A percentile compares a stretch with the other conserved stretches of the same genome.
phyloP scores from a whole-genome alignment of 2,797 vertebrate species.

The Urosaurus nigricauda region DNA sequence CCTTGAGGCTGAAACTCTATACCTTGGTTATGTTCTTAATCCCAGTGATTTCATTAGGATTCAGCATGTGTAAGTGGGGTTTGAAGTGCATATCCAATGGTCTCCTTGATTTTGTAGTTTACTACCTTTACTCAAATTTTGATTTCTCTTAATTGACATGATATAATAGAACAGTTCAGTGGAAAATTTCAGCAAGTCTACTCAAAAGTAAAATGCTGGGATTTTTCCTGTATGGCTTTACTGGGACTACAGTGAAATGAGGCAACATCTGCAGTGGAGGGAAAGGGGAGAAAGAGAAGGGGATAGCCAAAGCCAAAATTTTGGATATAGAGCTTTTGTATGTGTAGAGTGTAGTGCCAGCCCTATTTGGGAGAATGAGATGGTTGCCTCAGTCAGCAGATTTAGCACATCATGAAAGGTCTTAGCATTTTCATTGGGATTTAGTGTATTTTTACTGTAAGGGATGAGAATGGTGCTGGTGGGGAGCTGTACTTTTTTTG shows the following conservation, averaged over 20 bases:
- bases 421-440: too few relatives aligned
- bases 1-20: not conserved
- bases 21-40: not conserved
- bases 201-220: not conserved
- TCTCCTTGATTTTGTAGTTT: not conserved
- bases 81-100: not conserved
- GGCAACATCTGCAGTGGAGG: not conserved
- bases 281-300: not conserved
- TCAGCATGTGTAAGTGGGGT: not conserved
- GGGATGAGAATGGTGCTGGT: too few relatives aligned
- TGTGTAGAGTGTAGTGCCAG: not conserved
- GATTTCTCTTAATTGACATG: slow-evolving; percentile 1
- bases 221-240: not conserved
- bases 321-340: not conserved
- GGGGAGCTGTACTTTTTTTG: too few relatives aligned
- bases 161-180: not conserved
- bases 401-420: too few relatives aligned
- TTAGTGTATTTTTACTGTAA: too few relatives aligned
- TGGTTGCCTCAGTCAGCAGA: too few relatives aligned
- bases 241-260: not conserved
- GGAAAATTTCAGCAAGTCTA: not conserved
- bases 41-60: not conserved
- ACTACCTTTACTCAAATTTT: not conserved
- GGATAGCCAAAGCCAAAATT: not conserved
- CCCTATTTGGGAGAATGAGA: too few relatives aligned